phyloP scores from a whole-genome alignment of 2,113 vertebrate genomes.

The Peromyscus polionotus region DNA sequence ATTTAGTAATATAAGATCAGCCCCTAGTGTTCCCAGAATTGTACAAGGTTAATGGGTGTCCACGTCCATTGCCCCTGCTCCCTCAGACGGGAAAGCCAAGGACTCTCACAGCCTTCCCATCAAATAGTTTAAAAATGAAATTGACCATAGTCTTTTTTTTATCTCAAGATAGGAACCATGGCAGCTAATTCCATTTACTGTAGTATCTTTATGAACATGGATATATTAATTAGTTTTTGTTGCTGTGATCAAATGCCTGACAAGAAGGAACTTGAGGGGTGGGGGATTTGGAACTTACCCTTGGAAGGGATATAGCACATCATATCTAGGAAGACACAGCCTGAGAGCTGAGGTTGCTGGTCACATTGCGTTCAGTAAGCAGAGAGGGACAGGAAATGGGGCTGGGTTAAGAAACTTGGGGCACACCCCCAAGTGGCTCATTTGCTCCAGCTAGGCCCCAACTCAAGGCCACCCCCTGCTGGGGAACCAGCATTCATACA shows the following conservation, averaged over 20 bases:
- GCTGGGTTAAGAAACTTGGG: not conserved
- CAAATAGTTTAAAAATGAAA: not conserved
- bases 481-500: not conserved
- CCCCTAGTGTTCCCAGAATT: not conserved
- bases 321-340: not conserved
- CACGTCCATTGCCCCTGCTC: not conserved
- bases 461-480: not conserved
- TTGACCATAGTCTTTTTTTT: not conserved
- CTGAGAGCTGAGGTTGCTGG: not conserved
- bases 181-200: constrained; percentile 15
- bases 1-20: not conserved
- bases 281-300: too few relatives aligned
- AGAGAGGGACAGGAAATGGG: not conserved
- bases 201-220: not conserved
- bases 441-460: not conserved
- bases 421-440: not conserved
- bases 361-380: not conserved
- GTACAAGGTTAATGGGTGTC: not conserved
- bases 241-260: not conserved
- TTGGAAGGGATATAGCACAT: not conserved
- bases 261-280: not conserved
- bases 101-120: not conserved
- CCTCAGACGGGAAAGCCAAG: not conserved
- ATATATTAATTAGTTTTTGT: not conserved
- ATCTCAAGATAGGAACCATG: not conserved